phyloP scores from a whole-genome alignment of 2,888 invertebrate species.

The Zygogramma bicolorata region DNA sequence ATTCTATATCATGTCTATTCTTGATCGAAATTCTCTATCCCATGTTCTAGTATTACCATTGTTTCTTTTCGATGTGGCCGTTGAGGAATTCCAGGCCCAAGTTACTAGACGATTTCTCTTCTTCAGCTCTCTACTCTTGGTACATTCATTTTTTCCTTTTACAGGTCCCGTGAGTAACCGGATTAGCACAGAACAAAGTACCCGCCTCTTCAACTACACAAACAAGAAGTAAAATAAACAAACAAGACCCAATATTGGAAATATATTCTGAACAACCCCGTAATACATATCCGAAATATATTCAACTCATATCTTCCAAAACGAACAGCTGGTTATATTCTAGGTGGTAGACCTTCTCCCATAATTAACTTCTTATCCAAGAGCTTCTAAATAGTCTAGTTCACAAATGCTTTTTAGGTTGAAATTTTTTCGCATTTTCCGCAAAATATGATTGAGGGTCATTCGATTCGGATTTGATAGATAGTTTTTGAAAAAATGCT shows the following conservation, averaged over 20 bases:
- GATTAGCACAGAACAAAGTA: constrained; percentile 3
- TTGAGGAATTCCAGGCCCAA: not conserved
- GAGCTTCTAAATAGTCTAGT: too few relatives aligned
- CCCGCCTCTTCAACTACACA: constrained; percentile 3
- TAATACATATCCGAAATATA: not conserved
- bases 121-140: not conserved
- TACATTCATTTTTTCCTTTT: constrained; percentile 26
- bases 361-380: too few relatives aligned
- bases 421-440: too few relatives aligned
- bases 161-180: constrained; percentile 14
- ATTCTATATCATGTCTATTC: not conserved
- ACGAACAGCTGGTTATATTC: too few relatives aligned
- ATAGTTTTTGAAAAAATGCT: too few relatives aligned
- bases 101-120: not conserved
- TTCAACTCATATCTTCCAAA: too few relatives aligned
- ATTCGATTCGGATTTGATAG: too few relatives aligned
- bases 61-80: not conserved
- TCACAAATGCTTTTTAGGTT: too few relatives aligned
- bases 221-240: constrained; percentile 1
- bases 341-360: too few relatives aligned
- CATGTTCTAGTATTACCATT: not conserved
- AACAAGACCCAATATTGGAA: not conserved
- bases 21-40: not conserved
- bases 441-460: too few relatives aligned
- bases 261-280: not conserved